Base-by-base conservation (phyloP, 2,888 invertebrate species). In the Lasiommata megera region DNA sequence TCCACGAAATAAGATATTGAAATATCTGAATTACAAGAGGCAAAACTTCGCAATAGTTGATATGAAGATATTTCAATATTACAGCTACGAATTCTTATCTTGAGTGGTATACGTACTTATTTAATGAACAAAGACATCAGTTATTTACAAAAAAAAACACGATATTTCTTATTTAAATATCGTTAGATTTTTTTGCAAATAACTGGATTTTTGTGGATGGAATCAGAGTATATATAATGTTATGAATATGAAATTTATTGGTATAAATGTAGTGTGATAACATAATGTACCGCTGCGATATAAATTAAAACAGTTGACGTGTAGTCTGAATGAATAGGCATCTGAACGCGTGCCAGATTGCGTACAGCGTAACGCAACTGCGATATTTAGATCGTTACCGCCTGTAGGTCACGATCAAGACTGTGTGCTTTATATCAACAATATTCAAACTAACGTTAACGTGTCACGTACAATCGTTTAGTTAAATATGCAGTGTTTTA, bases 331-430 rank as follows among this genome's bases (percentile, higher is more conserved):
- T 87, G 87, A 84, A 85, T 70, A 72, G 67, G 3, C 71, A 76
- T 81, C 79, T 79, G 81, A 81, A 78, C 73, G 17, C 23, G 46
- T 84, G 88, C 88, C 88, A 88, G 80, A 69, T 65, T 71, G 67
- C 82, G 65, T 46, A 31, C 46, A 31, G 14, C 31, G 38, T 69
- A 80, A 81, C 82, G 76, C 72, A 64, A 69, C 70, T 69, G 67
- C 68, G 67, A 72, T 72, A 83, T 78, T 82, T 80, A 80, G 76
- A 73, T 71, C 69, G 63, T 68, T 73, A 68, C 54, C 53, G 76
- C 76, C 78, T 84, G 81, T 86, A 85, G 88, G 88, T 87, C 88
- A 88, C 74, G 84, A 85, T 71, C 50, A 51, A 51, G 38, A 28
- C 14, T 31, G 36, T 37, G 1, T 50, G 18, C 6, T 17, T 14